Evolutionary conservation across 2,888 invertebrate species (phyloP), one percentile per base, ranked within the genome.

Genomic region (Macropis europaea): DNA sequence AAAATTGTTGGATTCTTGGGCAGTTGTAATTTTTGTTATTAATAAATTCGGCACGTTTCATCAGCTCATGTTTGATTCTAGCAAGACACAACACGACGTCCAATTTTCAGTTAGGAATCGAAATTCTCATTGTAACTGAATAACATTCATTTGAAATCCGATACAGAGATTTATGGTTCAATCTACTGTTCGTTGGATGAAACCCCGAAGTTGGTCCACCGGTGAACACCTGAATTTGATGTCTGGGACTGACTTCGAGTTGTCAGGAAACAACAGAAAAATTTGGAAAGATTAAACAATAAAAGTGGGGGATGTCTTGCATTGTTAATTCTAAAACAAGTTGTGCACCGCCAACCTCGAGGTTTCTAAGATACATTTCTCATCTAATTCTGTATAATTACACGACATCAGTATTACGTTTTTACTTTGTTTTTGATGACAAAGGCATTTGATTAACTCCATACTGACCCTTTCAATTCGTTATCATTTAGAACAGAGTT

Each of bases 61-160:
- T 15, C 42, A 13, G 38, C 47, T 40, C 45, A 45, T 47, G 38
- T 53, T 54, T 47, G n/a, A 60, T 66, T 60, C 53, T 68, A 70
- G 48, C 38, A 54, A 30, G 19, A 59, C 40, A 54, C 17, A 19
- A 32, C 32, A 32, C 30, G 22, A 47, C 68, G 59, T 53, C 53
- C 68, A 60, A 53, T 60, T 60, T 68, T 68, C 59, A 59, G 34
- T 15, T 61, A 32, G 28, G 28, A 42, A 47, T 53, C n/a, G 47
- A 34, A 40, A 24, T 30, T 30, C 47, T 26, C 36, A 69, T 69
- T 70, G 69, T 70, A 69, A 70, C 24, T 30, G 60, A 69, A 70
- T 69, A 70, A 70, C 68, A 28, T 30, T 38, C 9, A 68, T 54
- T 32, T 68, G 15, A 22, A 70, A 70, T 48, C 40, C 15, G n/a